Base-by-base conservation (phyloP, 2,888 invertebrate genomes). In the Automeris io region DNA sequence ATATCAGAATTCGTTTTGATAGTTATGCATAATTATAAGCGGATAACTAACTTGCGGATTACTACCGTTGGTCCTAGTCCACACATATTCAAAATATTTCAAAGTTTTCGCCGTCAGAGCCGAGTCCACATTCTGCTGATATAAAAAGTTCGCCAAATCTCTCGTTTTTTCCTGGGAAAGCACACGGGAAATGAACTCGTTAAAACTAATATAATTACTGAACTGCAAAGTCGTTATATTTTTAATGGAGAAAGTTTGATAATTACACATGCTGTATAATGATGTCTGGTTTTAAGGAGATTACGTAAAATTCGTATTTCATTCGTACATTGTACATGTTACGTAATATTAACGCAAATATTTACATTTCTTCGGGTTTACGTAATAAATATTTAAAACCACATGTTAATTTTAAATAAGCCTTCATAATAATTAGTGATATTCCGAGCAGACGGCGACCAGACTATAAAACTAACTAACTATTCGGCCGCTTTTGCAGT, bases 1-100 rank as follows among this genome's bases (percentile, higher is more conserved):
- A n/a, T n/a, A n/a, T n/a, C n/a, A n/a, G n/a, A n/a, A n/a, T n/a
- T n/a, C n/a, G n/a, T n/a, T n/a, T n/a, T n/a, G n/a, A n/a, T n/a
- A n/a, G n/a, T n/a, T n/a, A n/a, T n/a, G n/a, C n/a, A n/a, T n/a
- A n/a, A n/a, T n/a, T n/a, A n/a, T n/a, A n/a, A n/a, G n/a, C n/a
- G n/a, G n/a, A n/a, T n/a, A 42, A 64, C 63, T 47, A 45, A 80
- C 82, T 64, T 87, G 87, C 8, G 86, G 78, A 43, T 85, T 76
- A 47, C 83, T 81, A 5, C 87, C 88, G 37, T 80, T 79, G 1
- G 87, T 88, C 49, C 88, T 71, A 46, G 82, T 85, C 88, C 88
- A 88, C 26, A 83, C 77, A 51, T 88, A 88, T 55, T 87, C 85
- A 40, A 87, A 85, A 62, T 88, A 87, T 51, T 77, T 79, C 53